Conservation (phyloP, 2,113 vertebrate species). For the Ginglymostoma cirratum region DNA sequence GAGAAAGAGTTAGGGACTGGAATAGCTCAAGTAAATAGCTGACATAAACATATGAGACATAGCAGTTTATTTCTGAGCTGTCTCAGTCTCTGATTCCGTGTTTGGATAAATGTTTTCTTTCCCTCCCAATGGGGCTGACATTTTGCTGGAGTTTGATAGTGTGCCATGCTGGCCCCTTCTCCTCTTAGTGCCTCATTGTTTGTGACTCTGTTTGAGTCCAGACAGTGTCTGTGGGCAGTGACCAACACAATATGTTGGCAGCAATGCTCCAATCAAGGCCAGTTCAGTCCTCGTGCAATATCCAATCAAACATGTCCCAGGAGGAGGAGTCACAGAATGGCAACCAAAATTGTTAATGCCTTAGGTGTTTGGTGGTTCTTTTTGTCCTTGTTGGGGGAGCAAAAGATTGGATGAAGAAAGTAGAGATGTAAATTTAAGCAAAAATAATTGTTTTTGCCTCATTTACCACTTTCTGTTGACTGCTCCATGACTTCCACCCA, state of each 20-base stretch:
- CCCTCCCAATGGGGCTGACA: neutral
- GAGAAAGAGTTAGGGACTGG: neutral
- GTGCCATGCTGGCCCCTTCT: neutral
- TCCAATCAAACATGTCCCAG: neutral
- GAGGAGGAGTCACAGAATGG: neutral
- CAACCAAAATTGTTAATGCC: neutral
- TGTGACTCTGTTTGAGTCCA: neutral
- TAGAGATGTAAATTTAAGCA: neutral
- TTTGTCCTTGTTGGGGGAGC: neutral
- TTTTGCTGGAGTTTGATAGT: neutral
- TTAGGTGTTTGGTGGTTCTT: neutral
- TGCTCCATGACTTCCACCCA: neutral
- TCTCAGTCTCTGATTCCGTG: neutral
- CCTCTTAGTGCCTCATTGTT: neutral
- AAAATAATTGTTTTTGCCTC: neutral
- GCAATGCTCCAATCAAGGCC: neutral
- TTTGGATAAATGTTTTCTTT: neutral
- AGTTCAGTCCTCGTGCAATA: neutral
- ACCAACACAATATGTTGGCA: no score
- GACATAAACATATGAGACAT: neutral
- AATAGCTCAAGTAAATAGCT: neutral
- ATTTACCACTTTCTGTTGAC: neutral
- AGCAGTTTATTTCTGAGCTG: neutral
- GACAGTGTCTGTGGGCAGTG: neutral
- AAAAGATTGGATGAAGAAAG: neutral